Evolutionary conservation across 37 sponge, comb jelly and placozoan genomes (phyloP), one percentile per base, ranked within the genome.

Genomic region (Crambe crambe): DNA sequence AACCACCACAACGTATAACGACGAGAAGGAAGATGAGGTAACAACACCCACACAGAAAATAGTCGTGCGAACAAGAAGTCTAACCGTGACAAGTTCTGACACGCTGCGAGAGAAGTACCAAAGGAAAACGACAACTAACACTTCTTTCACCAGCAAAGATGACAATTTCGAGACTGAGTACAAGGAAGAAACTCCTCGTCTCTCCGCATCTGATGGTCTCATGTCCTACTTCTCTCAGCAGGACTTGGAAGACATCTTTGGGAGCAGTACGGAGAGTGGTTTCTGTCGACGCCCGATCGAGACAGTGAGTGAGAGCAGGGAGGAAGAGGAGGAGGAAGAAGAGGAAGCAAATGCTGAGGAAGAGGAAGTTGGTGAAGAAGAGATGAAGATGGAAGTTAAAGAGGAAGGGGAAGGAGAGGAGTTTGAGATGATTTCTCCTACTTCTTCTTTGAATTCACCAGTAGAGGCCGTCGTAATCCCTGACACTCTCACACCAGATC

Each of bases 161-260:
- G 81, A 81, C 58, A 70, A 72, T 42, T 81, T 70, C 38, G 38
- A 30, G 17, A 71, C 59, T 6, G 70, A 59, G 44, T 38, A 37
- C 41, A 25, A 35, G 15, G 21, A 9, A 9, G 54, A 64, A 1
- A 43, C 32, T 17, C 34, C 21, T 1, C n/a, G 3, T 15, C 39
- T 23, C 1, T 31, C 73, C 20, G 47, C 15, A 2, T 36, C 37
- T 31, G 54, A 12, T 40, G 37, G 61, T 4, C 8, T 61, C 12
- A 68, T 59, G 1, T 43, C 70, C 0, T 76, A 68, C n/a, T 84
- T 84, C 59, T 84, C 85, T 0, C 36, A 56, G 43, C 76, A 84
- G 57, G 85, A 84, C 85, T 10, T 84, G 12, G 44, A 30, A 4
- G 85, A 84, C 35, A 84, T 84, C 17, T 47, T 84, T 30, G n/a